These are phyloP conservation scores for Microctonus brassicae DNA, from an alignment of 2,888 invertebrate genomes.

Conservation along the genomic window DNA sequence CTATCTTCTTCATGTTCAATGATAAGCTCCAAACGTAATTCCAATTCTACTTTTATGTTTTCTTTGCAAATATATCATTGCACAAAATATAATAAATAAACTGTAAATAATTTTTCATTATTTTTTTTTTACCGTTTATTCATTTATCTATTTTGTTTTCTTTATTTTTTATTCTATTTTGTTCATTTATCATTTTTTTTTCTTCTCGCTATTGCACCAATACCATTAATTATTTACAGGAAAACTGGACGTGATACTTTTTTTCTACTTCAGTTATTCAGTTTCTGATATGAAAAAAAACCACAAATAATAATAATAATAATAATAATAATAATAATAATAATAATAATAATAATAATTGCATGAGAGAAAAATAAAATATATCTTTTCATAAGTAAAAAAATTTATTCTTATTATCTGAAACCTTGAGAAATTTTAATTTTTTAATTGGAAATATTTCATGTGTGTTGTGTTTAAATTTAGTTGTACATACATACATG, in stretches of 20 bases:
- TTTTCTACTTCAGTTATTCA: constrained; percentile 42
- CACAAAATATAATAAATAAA: not conserved
- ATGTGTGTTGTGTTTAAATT: not conserved
- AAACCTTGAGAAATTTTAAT: too few relatives aligned
- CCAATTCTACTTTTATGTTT: too few relatives aligned
- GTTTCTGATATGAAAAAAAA: constrained; percentile 52
- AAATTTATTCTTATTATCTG: too few relatives aligned
- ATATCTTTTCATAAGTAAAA: too few relatives aligned
- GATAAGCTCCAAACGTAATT: too few relatives aligned
- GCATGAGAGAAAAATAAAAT: too few relatives aligned
- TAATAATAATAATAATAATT: too few relatives aligned
- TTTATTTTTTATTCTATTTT: constrained; percentile 20
- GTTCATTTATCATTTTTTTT: constrained; percentile 59
- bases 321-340: too few relatives aligned
- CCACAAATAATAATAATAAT: constrained; percentile 37
- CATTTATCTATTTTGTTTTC: constrained; percentile 20
- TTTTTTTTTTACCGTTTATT: not conserved
- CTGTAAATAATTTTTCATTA: not conserved
- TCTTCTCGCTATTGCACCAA: constrained; percentile 62
- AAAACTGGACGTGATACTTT: constrained; percentile 61
- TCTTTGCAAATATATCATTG: not conserved
- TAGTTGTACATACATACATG: not conserved
- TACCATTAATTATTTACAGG: constrained; percentile 56
- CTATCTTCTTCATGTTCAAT: not conserved
- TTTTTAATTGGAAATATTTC: too few relatives aligned